Conservation (phyloP, 2,113 vertebrate species). For the Bombycilla garrulus region DNA sequence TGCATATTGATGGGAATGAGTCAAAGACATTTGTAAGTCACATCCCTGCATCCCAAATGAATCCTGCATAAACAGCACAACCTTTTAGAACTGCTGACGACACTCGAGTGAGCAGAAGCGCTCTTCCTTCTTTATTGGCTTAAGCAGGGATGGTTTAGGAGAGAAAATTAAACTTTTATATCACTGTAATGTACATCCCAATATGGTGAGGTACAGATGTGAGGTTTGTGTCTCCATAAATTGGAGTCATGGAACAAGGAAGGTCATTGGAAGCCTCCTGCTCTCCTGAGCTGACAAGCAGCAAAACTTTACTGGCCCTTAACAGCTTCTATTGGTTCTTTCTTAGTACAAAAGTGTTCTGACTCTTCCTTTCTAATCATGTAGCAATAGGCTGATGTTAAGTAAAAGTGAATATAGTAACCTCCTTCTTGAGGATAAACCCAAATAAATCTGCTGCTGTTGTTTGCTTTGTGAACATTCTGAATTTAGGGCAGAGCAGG, state of each 20-base stretch:
- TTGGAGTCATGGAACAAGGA: slow-evolving; percentile 18
- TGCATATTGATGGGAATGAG: slow-evolving; percentile 82
- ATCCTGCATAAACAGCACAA: slow-evolving; percentile 69
- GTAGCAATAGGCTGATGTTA: background rate
- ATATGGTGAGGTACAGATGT: slow-evolving; percentile 46
- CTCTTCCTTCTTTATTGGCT: slow-evolving; percentile 54
- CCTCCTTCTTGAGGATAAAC: background rate
- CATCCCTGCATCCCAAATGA: slow-evolving; percentile 74
- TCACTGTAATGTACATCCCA: slow-evolving; percentile 52
- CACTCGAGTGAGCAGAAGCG: slow-evolving; percentile 35
- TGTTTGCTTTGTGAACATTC: background rate
- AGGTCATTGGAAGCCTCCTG: slow-evolving; percentile 14
- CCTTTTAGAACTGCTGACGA: slow-evolving; percentile 51
- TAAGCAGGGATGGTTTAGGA: slow-evolving; percentile 54
- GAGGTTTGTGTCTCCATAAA: slow-evolving; percentile 47
- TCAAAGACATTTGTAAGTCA: slow-evolving; percentile 84
- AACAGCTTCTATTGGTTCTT: slow-evolving; percentile 3
- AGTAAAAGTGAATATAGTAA: background rate
- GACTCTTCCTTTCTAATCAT: background rate
- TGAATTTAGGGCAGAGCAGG: background rate
- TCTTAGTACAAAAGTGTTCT: background rate
- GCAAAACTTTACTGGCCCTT: background rate
- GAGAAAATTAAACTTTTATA: slow-evolving; percentile 61
- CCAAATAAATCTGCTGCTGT: background rate
- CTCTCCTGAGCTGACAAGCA: slow-evolving; percentile 11